These are phyloP conservation scores for Nanger granti DNA, from an alignment of 2,113 vertebrate genomes.

Conservation along the genomic window DNA sequence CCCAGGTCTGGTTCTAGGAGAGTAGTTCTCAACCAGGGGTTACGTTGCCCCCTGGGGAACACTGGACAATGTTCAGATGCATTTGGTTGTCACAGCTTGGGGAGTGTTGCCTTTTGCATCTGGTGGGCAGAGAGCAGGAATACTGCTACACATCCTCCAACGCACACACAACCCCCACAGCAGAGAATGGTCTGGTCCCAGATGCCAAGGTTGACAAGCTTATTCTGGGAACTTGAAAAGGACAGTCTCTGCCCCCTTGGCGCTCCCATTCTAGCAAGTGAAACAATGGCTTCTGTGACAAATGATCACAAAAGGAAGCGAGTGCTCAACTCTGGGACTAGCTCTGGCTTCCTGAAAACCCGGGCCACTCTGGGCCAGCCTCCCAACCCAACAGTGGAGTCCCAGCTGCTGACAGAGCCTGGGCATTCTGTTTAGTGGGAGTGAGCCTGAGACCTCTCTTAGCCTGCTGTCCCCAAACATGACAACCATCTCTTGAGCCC, in stretches of 20 bases:
- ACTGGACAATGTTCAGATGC: background rate
- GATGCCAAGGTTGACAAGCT: background rate
- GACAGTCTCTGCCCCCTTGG: background rate
- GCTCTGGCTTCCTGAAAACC: background rate
- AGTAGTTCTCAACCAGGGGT: background rate
- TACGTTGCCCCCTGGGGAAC: background rate
- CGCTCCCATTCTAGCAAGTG: background rate
- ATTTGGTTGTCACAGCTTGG: background rate
- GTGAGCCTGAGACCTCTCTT: background rate
- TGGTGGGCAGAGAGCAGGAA: background rate
- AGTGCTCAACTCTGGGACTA: background rate
- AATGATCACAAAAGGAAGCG: no score
- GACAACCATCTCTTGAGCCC: accelerated
- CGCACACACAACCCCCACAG: accelerated
- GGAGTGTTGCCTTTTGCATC: background rate
- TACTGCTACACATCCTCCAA: accelerated
- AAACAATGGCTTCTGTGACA: background rate
- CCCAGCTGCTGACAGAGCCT: background rate
- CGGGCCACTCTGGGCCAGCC: background rate
- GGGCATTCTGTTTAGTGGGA: background rate
- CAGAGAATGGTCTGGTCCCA: background rate
- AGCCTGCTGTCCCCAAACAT: background rate
- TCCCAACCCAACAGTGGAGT: background rate
- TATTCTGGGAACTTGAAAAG: background rate
- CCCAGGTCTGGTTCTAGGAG: background rate